Percentiles rank a stretch among this genome's conserved stretches.
Evolutionary conservation across 2,797 vertebrate species (phyloP).

Genomic region (Psittacula derbiana): DNA sequence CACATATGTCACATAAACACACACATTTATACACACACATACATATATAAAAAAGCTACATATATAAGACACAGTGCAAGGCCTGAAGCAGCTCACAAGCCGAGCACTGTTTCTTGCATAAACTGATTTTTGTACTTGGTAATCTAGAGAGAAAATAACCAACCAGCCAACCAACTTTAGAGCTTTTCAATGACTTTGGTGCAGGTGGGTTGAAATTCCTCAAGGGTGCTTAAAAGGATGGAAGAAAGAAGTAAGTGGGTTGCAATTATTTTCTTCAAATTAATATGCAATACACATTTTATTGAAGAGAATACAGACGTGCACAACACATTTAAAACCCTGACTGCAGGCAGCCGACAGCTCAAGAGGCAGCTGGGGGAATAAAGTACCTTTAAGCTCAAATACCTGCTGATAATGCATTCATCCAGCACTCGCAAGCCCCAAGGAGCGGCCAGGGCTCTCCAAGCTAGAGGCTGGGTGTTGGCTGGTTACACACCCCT

Average conservation of each 20-base stretch:
- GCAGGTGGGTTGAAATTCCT: not conserved
- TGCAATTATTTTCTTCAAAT: not conserved
- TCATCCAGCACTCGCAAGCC: not conserved
- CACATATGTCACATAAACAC: not conserved
- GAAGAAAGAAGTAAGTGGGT: not conserved
- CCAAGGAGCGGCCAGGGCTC: not conserved
- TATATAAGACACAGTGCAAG: not conserved
- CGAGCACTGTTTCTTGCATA: not conserved
- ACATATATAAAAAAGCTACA: not conserved
- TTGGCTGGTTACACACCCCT: not conserved
- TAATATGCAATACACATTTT: not conserved
- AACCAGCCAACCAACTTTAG: not conserved
- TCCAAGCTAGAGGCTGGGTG: not conserved
- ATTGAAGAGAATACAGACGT: not conserved
- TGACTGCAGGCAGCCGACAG: not conserved
- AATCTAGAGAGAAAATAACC: not conserved
- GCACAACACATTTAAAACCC: not conserved
- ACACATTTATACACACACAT: not conserved
- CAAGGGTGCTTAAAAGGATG: rapidly evolving
- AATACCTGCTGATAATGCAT: constrained; percentile 21
- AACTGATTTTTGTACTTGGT: not conserved
- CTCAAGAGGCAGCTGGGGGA: not conserved
- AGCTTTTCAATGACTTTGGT: not conserved
- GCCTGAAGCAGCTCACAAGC: not conserved
- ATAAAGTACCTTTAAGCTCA: not conserved